These are phyloP conservation scores for Petaurus breviceps DNA, from an alignment of 2,113 vertebrate species.

Conservation along the genomic window DNA sequence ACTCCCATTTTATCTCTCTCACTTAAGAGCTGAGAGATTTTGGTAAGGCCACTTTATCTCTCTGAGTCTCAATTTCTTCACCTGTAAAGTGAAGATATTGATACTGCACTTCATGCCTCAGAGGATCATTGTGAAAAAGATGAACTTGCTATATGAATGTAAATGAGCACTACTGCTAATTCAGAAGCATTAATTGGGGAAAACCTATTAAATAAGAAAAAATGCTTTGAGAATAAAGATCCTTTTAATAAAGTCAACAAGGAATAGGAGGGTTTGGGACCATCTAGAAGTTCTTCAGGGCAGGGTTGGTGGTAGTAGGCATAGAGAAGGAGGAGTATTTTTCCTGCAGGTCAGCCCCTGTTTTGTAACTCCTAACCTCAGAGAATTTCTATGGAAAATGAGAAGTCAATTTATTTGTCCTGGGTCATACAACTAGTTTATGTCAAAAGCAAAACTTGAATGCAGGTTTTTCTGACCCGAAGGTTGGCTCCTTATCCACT, in stretches of 20 bases:
- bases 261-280: neutral
- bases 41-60: neutral
- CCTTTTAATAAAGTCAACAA: neutral
- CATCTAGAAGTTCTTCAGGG: neutral
- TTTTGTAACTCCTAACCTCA: too few species aligned
- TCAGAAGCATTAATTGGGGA: neutral
- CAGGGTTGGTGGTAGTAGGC: neutral
- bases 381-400: too few species aligned
- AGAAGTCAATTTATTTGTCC: too few species aligned
- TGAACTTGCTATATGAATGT: neutral
- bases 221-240: neutral
- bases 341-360: too few species aligned
- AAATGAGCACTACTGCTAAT: neutral
- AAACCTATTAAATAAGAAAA: neutral
- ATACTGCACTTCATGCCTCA: neutral
- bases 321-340: neutral
- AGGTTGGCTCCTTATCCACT: too few species aligned
- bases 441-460: too few species aligned
- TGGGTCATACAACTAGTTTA: too few species aligned
- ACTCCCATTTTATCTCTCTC: neutral
- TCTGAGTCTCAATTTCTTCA: neutral
- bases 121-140: neutral
- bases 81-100: neutral
- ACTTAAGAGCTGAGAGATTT: neutral
- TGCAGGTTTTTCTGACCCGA: too few species aligned